A percentile compares a stretch with the other conserved stretches of the same genome.
Evolutionary conservation across 2,797 vertebrate genomes (phyloP).

Genomic region (Vespertilio murinus): DNA sequence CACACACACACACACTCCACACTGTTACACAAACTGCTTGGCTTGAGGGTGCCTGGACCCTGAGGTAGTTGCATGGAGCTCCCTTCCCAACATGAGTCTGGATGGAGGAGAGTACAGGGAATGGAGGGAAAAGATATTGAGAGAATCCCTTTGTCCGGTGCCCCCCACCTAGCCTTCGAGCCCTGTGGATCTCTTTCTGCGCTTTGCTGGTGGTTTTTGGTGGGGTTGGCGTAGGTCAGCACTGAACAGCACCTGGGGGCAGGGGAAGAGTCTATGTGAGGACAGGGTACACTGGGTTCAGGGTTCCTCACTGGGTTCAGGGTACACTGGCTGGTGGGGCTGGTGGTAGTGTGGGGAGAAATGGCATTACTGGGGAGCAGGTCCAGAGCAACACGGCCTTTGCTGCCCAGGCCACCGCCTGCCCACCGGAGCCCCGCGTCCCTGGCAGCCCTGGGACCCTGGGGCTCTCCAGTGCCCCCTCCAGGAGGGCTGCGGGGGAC

Average conservation of each 20-base stretch:
- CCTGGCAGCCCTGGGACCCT: no score
- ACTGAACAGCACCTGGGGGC: conserved; percentile 92
- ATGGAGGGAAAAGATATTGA: neutral
- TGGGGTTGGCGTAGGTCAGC: conserved; percentile 92
- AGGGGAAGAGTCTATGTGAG: neutral
- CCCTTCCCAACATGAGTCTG: neutral
- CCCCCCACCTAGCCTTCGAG: neutral
- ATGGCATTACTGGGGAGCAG: neutral
- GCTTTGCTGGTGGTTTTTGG: conserved; percentile 59
- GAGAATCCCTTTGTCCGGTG: neutral
- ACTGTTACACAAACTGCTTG: neutral
- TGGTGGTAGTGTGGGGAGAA: neutral
- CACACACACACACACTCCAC: no score
- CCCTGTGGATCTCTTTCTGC: neutral
- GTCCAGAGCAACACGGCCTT: neutral
- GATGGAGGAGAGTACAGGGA: neutral
- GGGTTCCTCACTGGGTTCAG: neutral
- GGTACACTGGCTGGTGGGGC: neutral
- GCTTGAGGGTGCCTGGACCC: neutral
- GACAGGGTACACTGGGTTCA: neutral
- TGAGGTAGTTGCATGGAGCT: neutral
- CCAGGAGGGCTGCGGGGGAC: no score
- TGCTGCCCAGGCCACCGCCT: no score
- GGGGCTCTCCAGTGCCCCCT: no score
- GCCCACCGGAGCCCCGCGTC: no score